Conservation (phyloP, 2,113 vertebrate species). For the Euleptes europaea region DNA sequence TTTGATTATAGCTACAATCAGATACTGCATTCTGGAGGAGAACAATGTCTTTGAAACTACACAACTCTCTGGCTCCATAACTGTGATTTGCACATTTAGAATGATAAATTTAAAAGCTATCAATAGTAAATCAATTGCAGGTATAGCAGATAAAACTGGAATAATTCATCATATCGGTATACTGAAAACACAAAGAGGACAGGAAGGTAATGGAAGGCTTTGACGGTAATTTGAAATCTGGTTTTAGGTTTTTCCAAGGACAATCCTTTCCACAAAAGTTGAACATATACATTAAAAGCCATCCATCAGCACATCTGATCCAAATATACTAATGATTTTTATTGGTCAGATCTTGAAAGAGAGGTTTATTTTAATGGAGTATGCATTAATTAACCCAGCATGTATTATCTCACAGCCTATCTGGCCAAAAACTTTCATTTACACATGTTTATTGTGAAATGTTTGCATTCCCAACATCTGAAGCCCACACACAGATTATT, state of each 20-base stretch:
- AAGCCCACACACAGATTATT: slow-evolving; percentile 98
- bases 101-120: slow-evolving; percentile 73
- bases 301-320: slow-evolving; percentile 83
- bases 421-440: slow-evolving; percentile 96
- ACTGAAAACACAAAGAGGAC: slow-evolving; percentile 55
- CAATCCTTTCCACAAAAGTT: slow-evolving; percentile 63
- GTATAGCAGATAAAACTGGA: slow-evolving; percentile 74
- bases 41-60: slow-evolving; percentile 64
- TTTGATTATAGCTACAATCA: slow-evolving; percentile 64
- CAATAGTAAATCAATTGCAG: slow-evolving; percentile 74
- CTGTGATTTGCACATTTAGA: slow-evolving; percentile 65
- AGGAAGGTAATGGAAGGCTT: slow-evolving; percentile 44
- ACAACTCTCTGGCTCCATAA: slow-evolving; percentile 55
- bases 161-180: slow-evolving; percentile 67
- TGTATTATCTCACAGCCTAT: slow-evolving; percentile 94
- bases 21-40: slow-evolving; percentile 53
- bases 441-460: slow-evolving; percentile 99
- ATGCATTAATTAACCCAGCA: slow-evolving; percentile 98
- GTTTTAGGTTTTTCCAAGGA: slow-evolving; percentile 69
- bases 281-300: slow-evolving; percentile 75
- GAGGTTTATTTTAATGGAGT: slow-evolving; percentile 96
- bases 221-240: slow-evolving; percentile 65
- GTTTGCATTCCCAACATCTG: slow-evolving; percentile 97
- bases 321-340: slow-evolving; percentile 92
- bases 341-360: slow-evolving; percentile 92